A percentile compares a stretch with the other conserved stretches of the same genome.
These are phyloP conservation scores for Xenopus laevis DNA, from an alignment of 2,113 vertebrate species.

Conservation along the genomic window DNA sequence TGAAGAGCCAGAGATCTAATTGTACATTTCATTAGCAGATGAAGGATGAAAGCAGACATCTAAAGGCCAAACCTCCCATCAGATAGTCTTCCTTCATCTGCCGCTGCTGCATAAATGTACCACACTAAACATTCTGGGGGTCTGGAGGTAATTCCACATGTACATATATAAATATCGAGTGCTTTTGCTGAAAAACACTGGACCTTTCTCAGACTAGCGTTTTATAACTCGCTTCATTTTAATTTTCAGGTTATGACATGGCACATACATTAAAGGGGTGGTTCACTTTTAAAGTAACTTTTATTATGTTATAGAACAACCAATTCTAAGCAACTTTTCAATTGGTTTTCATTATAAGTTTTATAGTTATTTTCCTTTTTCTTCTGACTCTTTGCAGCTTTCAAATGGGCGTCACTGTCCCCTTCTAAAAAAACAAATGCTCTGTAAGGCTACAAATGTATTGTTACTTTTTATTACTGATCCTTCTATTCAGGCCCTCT, in stretches of 20 bases:
- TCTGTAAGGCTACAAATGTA: too few relatives aligned
- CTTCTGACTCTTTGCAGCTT: too few relatives aligned
- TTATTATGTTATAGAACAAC: too few relatives aligned
- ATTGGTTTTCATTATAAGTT: too few relatives aligned
- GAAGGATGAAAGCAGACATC: conserved; percentile 60
- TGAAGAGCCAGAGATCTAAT: conserved; percentile 86
- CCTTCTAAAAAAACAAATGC: too few relatives aligned
- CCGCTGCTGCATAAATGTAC: conserved; percentile 68
- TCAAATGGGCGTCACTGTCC: too few relatives aligned
- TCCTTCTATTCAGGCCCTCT: too few relatives aligned
- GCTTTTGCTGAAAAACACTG: conserved; percentile 84
- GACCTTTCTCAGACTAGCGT: conserved; percentile 77
- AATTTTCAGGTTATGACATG: conserved; percentile 65
- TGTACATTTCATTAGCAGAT: conserved; percentile 53
- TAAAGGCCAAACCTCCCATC: conserved; percentile 57
- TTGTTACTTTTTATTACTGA: too few relatives aligned
- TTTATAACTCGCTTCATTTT: conserved; percentile 67
- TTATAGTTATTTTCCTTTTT: too few relatives aligned
- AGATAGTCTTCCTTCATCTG: conserved; percentile 70
- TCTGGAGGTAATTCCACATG: conserved; percentile 61
- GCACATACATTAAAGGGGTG: conserved; percentile 59
- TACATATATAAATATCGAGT: conserved; percentile 68
- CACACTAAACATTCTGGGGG: conserved; percentile 68
- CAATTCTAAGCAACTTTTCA: too few relatives aligned
- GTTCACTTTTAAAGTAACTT: too few relatives aligned